Percentiles rank a stretch among this genome's conserved stretches.
These are phyloP conservation scores for Smutsia gigantea DNA, from an alignment of 2,797 vertebrate genomes.

Conservation along the genomic window DNA sequence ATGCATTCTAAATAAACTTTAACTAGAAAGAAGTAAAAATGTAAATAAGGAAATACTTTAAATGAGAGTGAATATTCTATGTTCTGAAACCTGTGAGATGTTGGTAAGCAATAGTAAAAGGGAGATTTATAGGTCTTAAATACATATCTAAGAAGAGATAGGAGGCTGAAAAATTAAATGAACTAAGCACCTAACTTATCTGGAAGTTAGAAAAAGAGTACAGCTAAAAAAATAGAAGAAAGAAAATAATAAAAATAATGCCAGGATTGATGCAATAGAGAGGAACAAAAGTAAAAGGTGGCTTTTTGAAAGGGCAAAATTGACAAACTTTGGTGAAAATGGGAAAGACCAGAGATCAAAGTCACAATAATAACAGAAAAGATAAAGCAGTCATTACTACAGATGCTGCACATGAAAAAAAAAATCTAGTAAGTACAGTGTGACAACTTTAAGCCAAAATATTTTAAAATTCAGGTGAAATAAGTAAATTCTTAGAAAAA, in stretches of 20 bases:
- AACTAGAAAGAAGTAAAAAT: too few relatives aligned
- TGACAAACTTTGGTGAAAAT: too few relatives aligned
- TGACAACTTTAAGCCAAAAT: background rate
- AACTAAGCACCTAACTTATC: background rate
- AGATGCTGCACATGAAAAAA: background rate
- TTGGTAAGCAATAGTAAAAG: background rate
- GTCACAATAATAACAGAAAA: background rate
- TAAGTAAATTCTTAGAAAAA: background rate
- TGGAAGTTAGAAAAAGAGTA: too few relatives aligned
- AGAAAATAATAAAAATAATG: too few relatives aligned
- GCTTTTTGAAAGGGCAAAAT: too few relatives aligned
- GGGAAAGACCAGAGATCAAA: too few relatives aligned
- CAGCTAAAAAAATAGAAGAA: too few relatives aligned
- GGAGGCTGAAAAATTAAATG: slow-evolving; percentile 22
- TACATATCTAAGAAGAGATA: slow-evolving; percentile 21
- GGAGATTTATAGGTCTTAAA: slow-evolving; percentile 7
- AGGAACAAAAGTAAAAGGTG: too few relatives aligned
- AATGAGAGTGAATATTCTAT: too few relatives aligned
- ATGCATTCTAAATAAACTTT: too few relatives aligned
- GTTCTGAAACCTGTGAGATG: background rate
- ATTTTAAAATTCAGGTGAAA: slow-evolving; percentile 37
- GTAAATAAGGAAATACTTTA: too few relatives aligned
- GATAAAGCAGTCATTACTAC: background rate
- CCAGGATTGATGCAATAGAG: too few relatives aligned
- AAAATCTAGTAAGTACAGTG: background rate